Evolutionary conservation across 2,888 invertebrate genomes (phyloP).

Genomic region (Ophraella communa): DNA sequence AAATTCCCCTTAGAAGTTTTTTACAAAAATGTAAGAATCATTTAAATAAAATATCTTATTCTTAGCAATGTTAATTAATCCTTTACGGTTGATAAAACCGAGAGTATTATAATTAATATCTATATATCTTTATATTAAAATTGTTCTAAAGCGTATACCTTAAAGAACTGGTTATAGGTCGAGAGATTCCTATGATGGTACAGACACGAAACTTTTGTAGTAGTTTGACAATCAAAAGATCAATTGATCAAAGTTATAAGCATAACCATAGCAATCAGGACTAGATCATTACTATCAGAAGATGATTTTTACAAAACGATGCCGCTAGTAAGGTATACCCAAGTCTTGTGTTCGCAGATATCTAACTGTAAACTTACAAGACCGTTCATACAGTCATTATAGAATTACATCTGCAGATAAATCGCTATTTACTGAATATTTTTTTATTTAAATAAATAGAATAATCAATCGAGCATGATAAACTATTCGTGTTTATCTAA

Average conservation of each 20-base stretch:
- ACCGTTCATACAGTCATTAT: constrained; percentile 11
- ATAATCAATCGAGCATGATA: not conserved
- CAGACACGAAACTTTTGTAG: constrained; percentile 4
- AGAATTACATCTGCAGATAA: constrained; percentile 1
- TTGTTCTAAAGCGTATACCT: not conserved
- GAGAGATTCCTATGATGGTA: constrained; percentile 11
- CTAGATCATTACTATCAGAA: constrained; percentile 16
- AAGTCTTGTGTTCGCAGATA: constrained; percentile 11
- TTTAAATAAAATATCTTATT: not conserved
- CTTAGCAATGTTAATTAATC: not conserved
- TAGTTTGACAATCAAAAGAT: constrained; percentile 2
- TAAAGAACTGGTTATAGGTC: constrained; percentile 12
- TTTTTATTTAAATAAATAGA: constrained; percentile 7
- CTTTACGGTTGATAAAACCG: not conserved
- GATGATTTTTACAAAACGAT: constrained; percentile 19
- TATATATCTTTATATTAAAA: constrained; percentile 2
- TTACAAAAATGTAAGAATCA: too few species aligned
- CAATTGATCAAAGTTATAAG: constrained; percentile 8
- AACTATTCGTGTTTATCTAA: constrained; percentile 3
- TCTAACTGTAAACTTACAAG: constrained; percentile 25
- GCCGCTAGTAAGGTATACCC: constrained; percentile 2
- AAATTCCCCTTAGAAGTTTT: too few species aligned
- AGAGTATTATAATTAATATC: not conserved
- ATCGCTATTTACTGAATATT: constrained; percentile 6
- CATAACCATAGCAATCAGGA: constrained; percentile 7